These are phyloP conservation scores for Lordiphosa clarofinis DNA, from an alignment of 1,140 invertebrate genomes.

Conservation along the genomic window DNA sequence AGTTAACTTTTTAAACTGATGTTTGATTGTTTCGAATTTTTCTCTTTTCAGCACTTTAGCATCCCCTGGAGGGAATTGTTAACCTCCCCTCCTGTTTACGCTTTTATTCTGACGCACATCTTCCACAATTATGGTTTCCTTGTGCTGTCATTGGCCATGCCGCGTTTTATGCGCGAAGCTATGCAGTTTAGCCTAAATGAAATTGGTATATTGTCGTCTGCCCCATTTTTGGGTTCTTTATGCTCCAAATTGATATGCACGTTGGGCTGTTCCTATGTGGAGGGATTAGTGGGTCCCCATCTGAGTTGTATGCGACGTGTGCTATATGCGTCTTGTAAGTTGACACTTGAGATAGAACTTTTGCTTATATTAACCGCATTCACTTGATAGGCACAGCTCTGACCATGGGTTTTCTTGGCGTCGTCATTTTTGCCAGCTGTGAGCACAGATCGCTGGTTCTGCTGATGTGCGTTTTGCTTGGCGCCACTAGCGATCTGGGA, in stretches of 20 bases:
- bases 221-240: slow-evolving; percentile 54
- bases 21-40: no score
- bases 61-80: slow-evolving; percentile 59
- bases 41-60: slow-evolving; percentile 11
- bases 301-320: slow-evolving; percentile 44
- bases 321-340: slow-evolving; percentile 59
- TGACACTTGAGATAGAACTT: not conserved
- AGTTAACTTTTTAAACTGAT: no score
- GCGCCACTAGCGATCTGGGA: slow-evolving; percentile 49
- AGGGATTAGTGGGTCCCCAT: slow-evolving; percentile 24
- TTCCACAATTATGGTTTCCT: slow-evolving; percentile 65
- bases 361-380: not conserved
- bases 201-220: slow-evolving; percentile 55
- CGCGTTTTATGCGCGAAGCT: slow-evolving; percentile 64
- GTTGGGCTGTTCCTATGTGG: slow-evolving; percentile 43
- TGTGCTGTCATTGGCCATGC: slow-evolving; percentile 43
- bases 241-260: slow-evolving; percentile 54
- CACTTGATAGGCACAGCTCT: slow-evolving; percentile 29
- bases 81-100: slow-evolving; percentile 41
- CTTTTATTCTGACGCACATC: slow-evolving; percentile 65
- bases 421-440: slow-evolving; percentile 43
- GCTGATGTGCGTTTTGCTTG: slow-evolving; percentile 45
- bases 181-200: slow-evolving; percentile 50
- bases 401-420: slow-evolving; percentile 26
- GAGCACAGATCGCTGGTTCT: slow-evolving; percentile 41